Base-by-base conservation (phyloP, 2,888 invertebrate genomes). In the Trachelus iudaicus region DNA sequence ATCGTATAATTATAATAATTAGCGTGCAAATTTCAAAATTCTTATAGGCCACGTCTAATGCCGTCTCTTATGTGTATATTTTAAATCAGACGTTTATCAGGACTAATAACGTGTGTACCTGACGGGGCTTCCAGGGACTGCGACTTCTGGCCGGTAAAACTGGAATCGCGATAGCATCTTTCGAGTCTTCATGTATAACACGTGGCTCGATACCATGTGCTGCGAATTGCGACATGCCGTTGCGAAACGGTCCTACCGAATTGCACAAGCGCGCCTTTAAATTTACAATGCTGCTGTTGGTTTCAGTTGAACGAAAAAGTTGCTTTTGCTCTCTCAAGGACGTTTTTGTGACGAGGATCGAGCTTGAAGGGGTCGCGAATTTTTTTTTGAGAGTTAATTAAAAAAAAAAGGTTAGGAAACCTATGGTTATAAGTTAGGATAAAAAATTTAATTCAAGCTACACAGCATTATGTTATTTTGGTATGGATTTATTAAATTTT, bases 51-150 rank as follows among this genome's bases (percentile, higher is more conserved):
- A 6, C 15, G 2, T 56, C 56, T 56, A 56, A 56, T 56, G 56
- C 23, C 68, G 31, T n/a, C 69, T 69, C 3, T 31, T 75, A n/a
- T 35, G 56, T 75, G 73, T 40, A 73, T 13, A 73, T 79, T 56
- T 79, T 56, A 75, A 75, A 73, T 37, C 33, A 23, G 34, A 76
- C 69, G n/a, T 69, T 75, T 77, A 73, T 15, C 35, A 35, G 31
- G 76, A 12, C 33, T 9, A 56, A 15, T 15, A 15, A 40, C 13
- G 2, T 15, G 15, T 15, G 6, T 15, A 40, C 1, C 0, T 23
- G 23, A 23, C 23, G 15, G 56, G 56, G 9, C 56, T 56, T 23
- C 2, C 23, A 23, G 31, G 56, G 23, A 56, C 1, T 56, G 9
- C 9, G 9, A 56, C 2, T 56, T 56, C 9, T 56, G 4, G 9